These are phyloP conservation scores for Clarias laeviceps DNA, from an alignment of 2,797 vertebrate species.

Conservation along the genomic window DNA sequence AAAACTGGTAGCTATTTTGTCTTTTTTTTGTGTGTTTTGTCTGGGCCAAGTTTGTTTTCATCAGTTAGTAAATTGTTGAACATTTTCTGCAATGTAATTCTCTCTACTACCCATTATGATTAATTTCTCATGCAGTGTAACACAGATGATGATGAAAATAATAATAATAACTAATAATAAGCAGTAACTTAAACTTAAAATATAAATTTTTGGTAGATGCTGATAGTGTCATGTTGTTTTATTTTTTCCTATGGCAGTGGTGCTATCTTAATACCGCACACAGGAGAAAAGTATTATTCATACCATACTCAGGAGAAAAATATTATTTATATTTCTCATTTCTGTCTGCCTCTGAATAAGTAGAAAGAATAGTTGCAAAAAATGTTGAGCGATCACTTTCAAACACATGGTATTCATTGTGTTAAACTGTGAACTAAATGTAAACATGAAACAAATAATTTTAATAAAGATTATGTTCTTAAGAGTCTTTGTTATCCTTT, in stretches of 20 bases:
- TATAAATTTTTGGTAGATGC: not conserved
- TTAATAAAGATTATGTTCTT: conserved; percentile 57
- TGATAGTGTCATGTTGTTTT: not conserved
- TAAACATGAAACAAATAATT: conserved; percentile 56
- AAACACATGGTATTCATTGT: not conserved
- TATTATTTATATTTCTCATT: not conserved
- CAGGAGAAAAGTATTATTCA: no score
- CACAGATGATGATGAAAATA: not conserved
- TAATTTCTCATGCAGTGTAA: not conserved
- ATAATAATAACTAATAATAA: no score
- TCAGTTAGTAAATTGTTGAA: conserved; percentile 13
- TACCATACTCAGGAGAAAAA: not conserved
- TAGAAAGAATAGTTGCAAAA: conserved; percentile 24
- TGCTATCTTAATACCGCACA: not conserved
- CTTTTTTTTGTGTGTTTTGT: not conserved
- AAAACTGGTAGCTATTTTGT: not conserved
- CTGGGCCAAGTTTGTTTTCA: not conserved
- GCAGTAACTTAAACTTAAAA: not conserved
- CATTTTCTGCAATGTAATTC: conserved; percentile 27
- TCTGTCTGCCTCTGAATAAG: not conserved
- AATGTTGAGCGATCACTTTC: conserved; percentile 10
- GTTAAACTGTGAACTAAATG: conserved; percentile 53
- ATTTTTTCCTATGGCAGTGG: not conserved
- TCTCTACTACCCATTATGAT: not conserved
- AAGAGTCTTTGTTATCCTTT: not conserved